phyloP scores from a whole-genome alignment of 2,888 invertebrate species.

The Bruchidius siliquastri region DNA sequence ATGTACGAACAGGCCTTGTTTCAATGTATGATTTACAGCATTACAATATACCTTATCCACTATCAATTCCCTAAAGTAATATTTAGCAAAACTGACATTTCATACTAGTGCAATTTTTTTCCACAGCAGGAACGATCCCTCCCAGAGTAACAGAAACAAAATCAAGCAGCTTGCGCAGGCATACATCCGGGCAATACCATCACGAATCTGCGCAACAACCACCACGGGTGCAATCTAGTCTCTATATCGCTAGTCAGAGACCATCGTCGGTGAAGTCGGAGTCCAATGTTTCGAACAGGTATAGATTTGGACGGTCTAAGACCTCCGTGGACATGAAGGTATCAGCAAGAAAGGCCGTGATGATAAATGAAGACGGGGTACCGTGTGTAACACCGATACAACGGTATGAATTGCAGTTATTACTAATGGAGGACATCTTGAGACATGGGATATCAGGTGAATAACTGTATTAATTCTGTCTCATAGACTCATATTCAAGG shows the following conservation, averaged over 20 bases:
- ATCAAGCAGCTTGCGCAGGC: constrained; percentile 29
- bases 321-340: constrained; percentile 41
- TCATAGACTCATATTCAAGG: background rate
- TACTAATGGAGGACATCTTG: constrained; percentile 71
- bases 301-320: constrained; percentile 44
- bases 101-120: no score
- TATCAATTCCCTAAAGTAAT: no score
- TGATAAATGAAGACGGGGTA: constrained; percentile 50
- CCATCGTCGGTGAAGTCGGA: background rate
- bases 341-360: constrained; percentile 33
- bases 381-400: constrained; percentile 60
- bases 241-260: background rate
- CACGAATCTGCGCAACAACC: constrained; percentile 13
- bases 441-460: constrained; percentile 50
- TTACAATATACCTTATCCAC: no score
- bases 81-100: no score
- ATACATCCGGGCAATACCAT: constrained; percentile 24
- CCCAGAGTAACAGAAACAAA: constrained; percentile 25
- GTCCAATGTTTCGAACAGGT: constrained; percentile 12
- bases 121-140: constrained; percentile 15
- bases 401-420: constrained; percentile 67
- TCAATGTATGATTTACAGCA: no score
- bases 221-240: background rate
- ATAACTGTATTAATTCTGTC: background rate
- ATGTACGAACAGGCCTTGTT: no score